These are phyloP conservation scores for Varanus komodoensis DNA, from an alignment of 2,113 vertebrate genomes.

Conservation along the genomic window DNA sequence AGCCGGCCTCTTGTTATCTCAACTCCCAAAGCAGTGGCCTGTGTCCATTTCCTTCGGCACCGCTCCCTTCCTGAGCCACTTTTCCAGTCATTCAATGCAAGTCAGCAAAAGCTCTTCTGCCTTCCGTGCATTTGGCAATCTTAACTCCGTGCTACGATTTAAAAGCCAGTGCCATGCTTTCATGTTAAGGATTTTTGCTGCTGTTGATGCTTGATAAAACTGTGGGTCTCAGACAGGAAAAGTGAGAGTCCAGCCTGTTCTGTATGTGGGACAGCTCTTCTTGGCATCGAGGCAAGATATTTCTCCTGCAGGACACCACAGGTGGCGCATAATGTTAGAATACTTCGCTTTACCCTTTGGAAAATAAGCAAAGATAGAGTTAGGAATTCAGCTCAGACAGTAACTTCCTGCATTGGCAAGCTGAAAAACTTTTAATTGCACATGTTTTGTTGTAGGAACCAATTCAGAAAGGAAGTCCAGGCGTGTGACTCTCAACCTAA, in stretches of 20 bases:
- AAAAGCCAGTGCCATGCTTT: not conserved
- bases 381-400: slow-evolving; percentile 43
- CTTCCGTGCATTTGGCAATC: not conserved
- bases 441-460: slow-evolving; percentile 56
- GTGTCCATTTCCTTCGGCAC: not conserved
- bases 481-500: slow-evolving; percentile 25
- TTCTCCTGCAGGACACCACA: slow-evolving; percentile 51
- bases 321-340: slow-evolving; percentile 55
- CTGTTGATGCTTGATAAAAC: not conserved
- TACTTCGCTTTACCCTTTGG: slow-evolving; percentile 61
- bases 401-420: slow-evolving; percentile 61
- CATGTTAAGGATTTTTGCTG: not conserved
- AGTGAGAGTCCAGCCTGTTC: slow-evolving; percentile 46
- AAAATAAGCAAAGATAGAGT: slow-evolving; percentile 65
- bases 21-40: not conserved
- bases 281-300: slow-evolving; percentile 45
- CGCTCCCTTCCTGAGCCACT: not conserved
- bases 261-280: slow-evolving; percentile 23
- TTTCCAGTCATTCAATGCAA: not conserved
- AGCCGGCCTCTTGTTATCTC: not conserved
- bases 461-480: slow-evolving; percentile 25
- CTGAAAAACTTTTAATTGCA: slow-evolving; percentile 59
- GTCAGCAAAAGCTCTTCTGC: not conserved
- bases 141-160: not conserved
- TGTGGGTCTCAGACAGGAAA: not conserved